Evolutionary conservation across 2,888 invertebrate genomes (phyloP).

Genomic region (Amiota minor): DNA sequence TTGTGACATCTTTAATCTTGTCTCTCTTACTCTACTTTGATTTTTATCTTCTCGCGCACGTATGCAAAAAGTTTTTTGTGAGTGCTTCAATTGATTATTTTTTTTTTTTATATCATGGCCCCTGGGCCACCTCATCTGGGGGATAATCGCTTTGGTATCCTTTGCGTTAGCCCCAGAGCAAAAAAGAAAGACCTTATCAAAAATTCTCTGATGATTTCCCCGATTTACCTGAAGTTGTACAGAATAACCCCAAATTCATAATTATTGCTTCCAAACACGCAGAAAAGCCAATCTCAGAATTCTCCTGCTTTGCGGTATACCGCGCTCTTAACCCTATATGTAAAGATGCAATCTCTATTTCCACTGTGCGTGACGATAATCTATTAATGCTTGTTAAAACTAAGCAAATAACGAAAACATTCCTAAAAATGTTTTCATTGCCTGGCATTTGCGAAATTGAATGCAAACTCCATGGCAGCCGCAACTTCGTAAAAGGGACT

Average conservation of each 20-base stretch:
- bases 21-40: no score
- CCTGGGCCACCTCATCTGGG: background rate
- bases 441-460: constrained; percentile 3
- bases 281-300: no score
- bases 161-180: background rate
- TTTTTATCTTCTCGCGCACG: no score
- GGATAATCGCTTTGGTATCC: background rate
- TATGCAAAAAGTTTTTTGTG: no score
- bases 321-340: background rate
- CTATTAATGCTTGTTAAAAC: background rate
- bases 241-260: background rate
- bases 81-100: no score
- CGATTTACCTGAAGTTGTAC: background rate
- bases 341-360: background rate
- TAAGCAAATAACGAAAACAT: background rate
- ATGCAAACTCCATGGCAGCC: background rate
- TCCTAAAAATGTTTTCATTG: background rate
- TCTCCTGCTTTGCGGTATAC: background rate
- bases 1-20: no score
- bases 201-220: background rate
- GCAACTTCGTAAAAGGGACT: background rate
- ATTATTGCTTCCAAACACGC: background rate
- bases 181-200: background rate
- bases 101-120: no score
- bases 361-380: background rate